Conservation (phyloP, 1,140 invertebrate species). For the Lamellibrachia luymesi region DNA sequence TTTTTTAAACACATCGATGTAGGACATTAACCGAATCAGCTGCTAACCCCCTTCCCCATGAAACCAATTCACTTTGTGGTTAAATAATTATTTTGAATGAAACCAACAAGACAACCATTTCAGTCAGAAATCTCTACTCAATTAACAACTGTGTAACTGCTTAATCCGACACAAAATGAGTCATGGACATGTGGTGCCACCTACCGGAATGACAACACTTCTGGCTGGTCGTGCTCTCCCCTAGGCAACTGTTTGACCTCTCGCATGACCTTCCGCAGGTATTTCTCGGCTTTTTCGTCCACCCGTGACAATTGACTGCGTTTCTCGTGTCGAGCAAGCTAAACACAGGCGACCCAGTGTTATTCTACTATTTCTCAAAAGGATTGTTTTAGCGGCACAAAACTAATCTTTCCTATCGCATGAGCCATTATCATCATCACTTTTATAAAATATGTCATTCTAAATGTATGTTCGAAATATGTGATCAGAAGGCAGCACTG, state of each 20-base stretch:
- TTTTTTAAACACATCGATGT: too few species aligned
- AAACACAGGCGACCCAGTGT: background rate
- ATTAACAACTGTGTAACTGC: background rate
- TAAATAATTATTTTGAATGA: too few species aligned
- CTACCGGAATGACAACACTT: background rate
- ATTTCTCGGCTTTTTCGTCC: background rate
- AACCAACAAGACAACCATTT: background rate
- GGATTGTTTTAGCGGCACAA: background rate
- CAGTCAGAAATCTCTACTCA: background rate
- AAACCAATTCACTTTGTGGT: too few species aligned
- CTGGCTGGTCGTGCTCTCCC: background rate
- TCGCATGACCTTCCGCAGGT: background rate
- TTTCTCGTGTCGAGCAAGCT: background rate
- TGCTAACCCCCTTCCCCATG: too few species aligned
- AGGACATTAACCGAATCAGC: too few species aligned
- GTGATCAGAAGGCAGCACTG: too few species aligned
- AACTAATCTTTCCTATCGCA: background rate
- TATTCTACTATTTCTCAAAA: background rate
- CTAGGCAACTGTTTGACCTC: background rate
- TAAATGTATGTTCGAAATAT: too few species aligned
- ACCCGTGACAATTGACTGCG: background rate
- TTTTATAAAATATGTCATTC: too few species aligned
- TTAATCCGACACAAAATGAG: background rate
- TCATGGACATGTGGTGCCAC: background rate
- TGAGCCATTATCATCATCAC: too few species aligned